Percentiles rank a stretch among this genome's conserved stretches.
Conservation (phyloP, 2,113 vertebrate species). For the Upupa epops region DNA sequence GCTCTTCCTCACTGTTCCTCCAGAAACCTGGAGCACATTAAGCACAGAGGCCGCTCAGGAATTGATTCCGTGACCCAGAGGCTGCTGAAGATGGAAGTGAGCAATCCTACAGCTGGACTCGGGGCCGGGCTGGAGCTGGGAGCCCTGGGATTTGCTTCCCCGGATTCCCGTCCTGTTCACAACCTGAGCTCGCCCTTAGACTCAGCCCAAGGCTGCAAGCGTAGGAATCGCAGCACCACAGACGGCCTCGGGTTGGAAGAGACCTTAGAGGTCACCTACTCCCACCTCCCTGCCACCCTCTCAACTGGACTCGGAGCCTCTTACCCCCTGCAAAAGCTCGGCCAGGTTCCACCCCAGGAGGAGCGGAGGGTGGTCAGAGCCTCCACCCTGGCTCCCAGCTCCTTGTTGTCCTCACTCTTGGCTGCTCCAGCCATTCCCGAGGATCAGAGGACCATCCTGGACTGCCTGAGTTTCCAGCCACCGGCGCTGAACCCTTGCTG, state of each 20-base stretch:
- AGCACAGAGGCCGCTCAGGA: neutral
- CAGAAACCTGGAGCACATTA: constrained; percentile 50
- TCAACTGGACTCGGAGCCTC: neutral
- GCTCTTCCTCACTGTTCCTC: neutral
- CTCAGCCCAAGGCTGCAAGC: neutral
- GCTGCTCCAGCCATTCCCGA: neutral
- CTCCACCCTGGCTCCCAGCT: neutral
- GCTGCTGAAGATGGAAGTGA: constrained; percentile 31
- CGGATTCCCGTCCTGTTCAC: neutral
- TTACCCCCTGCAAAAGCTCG: accelerated
- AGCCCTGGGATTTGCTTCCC: too few relatives aligned
- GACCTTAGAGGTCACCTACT: too few relatives aligned
- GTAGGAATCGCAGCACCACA: neutral
- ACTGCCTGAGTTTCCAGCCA: neutral
- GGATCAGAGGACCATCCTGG: neutral
- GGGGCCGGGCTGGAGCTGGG: neutral
- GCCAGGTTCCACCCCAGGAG: accelerated
- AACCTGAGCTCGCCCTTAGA: neutral
- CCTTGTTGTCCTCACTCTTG: neutral
- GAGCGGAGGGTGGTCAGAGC: neutral
- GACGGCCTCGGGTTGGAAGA: too few relatives aligned
- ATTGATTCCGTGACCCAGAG: constrained; percentile 8
- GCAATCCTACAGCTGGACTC: constrained; percentile 8
- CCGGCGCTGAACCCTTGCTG: neutral
- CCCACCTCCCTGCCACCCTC: too few relatives aligned